Conservation (phyloP, 2,888 invertebrate genomes). For the Drosophila rubida region DNA sequence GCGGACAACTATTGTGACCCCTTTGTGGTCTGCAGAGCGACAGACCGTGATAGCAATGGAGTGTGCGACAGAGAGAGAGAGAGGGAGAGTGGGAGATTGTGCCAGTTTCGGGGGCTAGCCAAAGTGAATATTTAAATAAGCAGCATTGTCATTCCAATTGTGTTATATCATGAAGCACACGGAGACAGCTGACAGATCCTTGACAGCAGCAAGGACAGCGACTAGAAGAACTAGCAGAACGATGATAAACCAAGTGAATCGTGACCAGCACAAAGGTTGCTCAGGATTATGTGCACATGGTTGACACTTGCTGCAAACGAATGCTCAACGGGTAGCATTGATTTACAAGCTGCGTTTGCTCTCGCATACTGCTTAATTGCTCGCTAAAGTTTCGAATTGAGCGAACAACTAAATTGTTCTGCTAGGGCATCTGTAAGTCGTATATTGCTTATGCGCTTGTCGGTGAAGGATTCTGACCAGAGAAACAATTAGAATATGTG, state of each 20-base stretch:
- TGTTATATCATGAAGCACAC: slow-evolving; percentile 33
- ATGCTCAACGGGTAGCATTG: not conserved
- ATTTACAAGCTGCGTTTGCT: not conserved
- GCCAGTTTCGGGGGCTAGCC: not conserved
- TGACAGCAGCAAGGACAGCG: not conserved
- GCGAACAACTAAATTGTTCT: no score
- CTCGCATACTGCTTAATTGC: no score
- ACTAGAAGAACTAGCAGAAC: not conserved
- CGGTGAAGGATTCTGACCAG: no score
- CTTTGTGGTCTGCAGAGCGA: not conserved
- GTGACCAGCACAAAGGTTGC: slow-evolving; percentile 40
- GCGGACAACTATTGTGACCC: not conserved
- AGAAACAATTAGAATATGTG: no score
- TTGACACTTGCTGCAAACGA: not conserved
- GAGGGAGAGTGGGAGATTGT: not conserved
- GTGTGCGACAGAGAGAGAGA: not conserved
- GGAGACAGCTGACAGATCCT: slow-evolving; percentile 14
- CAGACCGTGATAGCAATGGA: not conserved
- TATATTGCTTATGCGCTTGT: no score
- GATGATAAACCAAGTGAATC: slow-evolving; percentile 19
- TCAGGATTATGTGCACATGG: not conserved
- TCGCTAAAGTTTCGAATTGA: no score
- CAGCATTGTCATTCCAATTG: slow-evolving; percentile 55
- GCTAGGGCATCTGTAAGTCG: no score
- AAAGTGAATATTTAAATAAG: slow-evolving; percentile 28